Evolutionary conservation across 2,888 invertebrate genomes (phyloP).

Genomic region (Tineola bisselliella): DNA sequence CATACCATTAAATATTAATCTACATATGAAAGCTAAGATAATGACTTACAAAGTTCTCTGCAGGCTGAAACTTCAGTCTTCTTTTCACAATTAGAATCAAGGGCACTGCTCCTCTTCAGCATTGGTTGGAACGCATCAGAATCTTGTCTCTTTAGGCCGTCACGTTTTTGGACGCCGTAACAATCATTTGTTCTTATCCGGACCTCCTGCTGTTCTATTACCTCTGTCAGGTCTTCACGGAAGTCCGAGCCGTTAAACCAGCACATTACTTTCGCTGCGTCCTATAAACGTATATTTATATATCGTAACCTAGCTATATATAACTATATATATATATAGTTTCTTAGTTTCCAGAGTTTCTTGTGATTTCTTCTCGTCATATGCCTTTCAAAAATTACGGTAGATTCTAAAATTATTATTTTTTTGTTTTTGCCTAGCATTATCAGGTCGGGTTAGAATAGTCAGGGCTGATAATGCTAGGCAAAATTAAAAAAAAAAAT

Average conservation of each 20-base stretch:
- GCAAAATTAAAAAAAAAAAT: no score
- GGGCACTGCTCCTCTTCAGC: conserved; percentile 46
- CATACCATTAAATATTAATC: no score
- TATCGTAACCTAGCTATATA: no score
- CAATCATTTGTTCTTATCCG: conserved; percentile 50
- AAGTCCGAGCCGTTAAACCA: conserved; percentile 63
- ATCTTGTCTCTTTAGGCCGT: conserved; percentile 35
- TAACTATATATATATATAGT: no score
- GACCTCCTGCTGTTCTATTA: conserved; percentile 59
- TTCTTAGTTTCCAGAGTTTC: no score
- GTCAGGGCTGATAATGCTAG: no score
- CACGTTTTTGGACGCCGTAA: conserved; percentile 33
- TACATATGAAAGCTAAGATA: background rate
- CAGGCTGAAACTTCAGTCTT: conserved; percentile 43
- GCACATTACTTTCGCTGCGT: conserved; percentile 58
- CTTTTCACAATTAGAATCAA: conserved; percentile 46
- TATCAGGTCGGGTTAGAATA: no score
- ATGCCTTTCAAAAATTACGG: no score
- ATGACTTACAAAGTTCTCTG: conserved; percentile 43
- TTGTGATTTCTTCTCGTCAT: no score
- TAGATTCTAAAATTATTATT: no score
- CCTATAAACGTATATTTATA: no score
- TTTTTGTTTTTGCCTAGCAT: no score
- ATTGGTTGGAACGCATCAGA: conserved; percentile 57
- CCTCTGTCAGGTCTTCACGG: conserved; percentile 54